Base-by-base conservation (phyloP, 2,888 invertebrate species). In the Mesoligia furuncula region DNA sequence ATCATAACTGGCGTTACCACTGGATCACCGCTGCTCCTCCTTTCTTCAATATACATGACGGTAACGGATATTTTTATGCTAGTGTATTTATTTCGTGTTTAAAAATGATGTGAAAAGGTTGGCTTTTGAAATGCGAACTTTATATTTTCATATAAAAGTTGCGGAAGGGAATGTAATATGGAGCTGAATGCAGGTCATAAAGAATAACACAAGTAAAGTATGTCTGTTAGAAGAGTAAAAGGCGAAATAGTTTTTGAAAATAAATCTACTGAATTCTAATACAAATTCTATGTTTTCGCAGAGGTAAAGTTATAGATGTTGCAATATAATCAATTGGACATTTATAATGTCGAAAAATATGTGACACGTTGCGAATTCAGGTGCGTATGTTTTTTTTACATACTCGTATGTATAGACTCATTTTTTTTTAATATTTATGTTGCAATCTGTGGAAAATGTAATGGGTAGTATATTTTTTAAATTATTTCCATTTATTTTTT, bases 61-160 rank as follows among this genome's bases (percentile, higher is more conserved):
- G 9, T 45, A 13, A 42, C 24, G 8, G 59, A 65, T 11, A 20
- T 15, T 15, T 66, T 24, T 17, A 54, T 48, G 13, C 2, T n/a
- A 31, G 17, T n/a, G 17, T 39, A 39, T 73, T 73, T 70, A 57
- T n/a, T n/a, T n/a, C n/a, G n/a, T n/a, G n/a, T n/a, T n/a, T n/a
- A n/a, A n/a, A n/a, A n/a, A n/a, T n/a, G n/a, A n/a, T n/a, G n/a
- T n/a, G n/a, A n/a, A n/a, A n/a, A n/a, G n/a, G n/a, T n/a, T 8
- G 27, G 24, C 51, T 66, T 48, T 65, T 39, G 68, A 73, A 68
- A 68, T 57, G n/a, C 24, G 27, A 61, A 74, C n/a, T 75, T 69
- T 54, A 72, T 65, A 57, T 81, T 72, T 80, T 79, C 61, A 62
- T 79, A 62, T 74, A 5, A 80, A 84, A 75, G 64, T 75, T 75